These are phyloP conservation scores for Bradysia coprophila DNA, from an alignment of 1,140 invertebrate species.

Conservation along the genomic window DNA sequence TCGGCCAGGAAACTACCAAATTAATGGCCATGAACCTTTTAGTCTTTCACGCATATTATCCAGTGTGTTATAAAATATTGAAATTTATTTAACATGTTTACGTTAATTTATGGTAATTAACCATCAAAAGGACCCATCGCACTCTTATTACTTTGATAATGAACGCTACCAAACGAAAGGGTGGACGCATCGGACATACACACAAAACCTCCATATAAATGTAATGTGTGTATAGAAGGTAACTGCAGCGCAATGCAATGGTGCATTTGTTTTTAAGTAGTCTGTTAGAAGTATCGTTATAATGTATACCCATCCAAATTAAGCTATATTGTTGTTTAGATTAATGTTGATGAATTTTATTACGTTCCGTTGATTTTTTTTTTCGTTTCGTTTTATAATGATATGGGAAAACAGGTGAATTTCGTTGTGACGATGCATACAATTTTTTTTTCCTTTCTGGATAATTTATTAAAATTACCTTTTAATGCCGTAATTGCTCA, in stretches of 20 bases:
- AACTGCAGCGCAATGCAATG: too few relatives aligned
- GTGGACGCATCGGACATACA: too few relatives aligned
- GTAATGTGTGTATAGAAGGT: too few relatives aligned
- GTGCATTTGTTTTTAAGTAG: too few relatives aligned
- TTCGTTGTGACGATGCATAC: conserved; percentile 2
- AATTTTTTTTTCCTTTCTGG: conserved; percentile 5
- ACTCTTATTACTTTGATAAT: too few relatives aligned
- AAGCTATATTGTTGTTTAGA: not conserved
- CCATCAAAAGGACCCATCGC: not conserved
- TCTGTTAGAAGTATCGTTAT: not conserved
- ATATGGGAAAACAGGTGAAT: not conserved
- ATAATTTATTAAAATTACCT: too few relatives aligned
- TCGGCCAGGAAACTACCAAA: too few relatives aligned
- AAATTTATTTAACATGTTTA: not conserved
- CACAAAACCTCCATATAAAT: too few relatives aligned
- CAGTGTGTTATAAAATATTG: too few relatives aligned
- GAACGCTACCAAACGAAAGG: too few relatives aligned
- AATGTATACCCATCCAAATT: not conserved
- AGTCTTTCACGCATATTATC: not conserved
- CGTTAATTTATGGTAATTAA: not conserved
- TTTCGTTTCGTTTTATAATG: not conserved
- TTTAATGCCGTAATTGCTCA: too few relatives aligned
- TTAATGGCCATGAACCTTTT: not conserved
- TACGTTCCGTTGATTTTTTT: not conserved
- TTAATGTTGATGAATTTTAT: too few relatives aligned